These are phyloP conservation scores for Peromyscus maniculatus DNA, from an alignment of 2,113 vertebrate species.

Conservation along the genomic window DNA sequence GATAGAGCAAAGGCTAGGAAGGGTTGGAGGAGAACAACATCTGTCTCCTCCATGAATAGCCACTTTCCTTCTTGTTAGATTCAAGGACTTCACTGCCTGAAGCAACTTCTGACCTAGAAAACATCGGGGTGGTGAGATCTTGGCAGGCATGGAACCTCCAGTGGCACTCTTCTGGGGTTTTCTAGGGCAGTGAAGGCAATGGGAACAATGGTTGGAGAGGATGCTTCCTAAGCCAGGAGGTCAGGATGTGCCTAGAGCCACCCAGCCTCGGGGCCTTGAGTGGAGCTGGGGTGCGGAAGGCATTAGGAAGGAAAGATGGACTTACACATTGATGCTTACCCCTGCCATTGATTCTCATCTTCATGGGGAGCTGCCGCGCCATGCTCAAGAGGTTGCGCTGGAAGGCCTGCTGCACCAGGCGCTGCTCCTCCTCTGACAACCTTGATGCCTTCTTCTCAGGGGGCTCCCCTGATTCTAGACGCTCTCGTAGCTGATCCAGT, in stretches of 20 bases:
- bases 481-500: conserved; percentile 95
- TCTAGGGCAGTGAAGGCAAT: not conserved
- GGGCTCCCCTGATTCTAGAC: conserved; percentile 92
- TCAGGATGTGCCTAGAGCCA: not conserved
- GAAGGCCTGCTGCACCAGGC: conserved; percentile 95
- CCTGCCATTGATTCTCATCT: conserved; percentile 92
- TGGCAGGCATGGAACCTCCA: not conserved
- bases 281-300: not conserved
- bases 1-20: conserved; percentile 63
- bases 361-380: conserved; percentile 95
- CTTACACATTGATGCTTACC: conserved; percentile 85
- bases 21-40: not conserved
- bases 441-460: conserved; percentile 92
- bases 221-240: not conserved
- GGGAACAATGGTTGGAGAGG: not conserved
- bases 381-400: conserved; percentile 96
- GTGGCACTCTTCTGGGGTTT: not conserved
- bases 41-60: not conserved
- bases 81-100: not conserved
- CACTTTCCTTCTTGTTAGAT: not conserved
- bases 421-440: conserved; percentile 95
- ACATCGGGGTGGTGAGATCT: not conserved
- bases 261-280: not conserved
- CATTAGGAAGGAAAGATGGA: not conserved
- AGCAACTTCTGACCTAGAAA: not conserved